Evolutionary conservation across 2,888 invertebrate species (phyloP), one percentile per base, ranked within the genome.

Genomic region (Unio pictorum): DNA sequence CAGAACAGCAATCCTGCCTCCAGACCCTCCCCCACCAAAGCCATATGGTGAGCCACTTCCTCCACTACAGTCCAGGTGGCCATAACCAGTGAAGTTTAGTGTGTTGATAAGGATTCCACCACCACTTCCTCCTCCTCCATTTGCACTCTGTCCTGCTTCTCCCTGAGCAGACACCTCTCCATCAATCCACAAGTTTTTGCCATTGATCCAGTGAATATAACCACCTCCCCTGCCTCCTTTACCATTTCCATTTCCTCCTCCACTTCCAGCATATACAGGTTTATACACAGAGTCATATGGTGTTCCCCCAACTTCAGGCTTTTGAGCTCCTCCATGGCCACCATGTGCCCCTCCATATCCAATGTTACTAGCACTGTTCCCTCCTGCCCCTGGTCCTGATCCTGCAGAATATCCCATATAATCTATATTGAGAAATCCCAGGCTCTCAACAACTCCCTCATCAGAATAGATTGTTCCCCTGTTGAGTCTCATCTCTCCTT

Each of bases 71-170:
- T 84, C 81, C 17, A 85, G 66, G 58, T 76, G 68, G 30, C 85
- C 85, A 76, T 80, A 84, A 45, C 85, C 85, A 17, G 83, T 82
- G 66, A 85, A 76, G 71, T 84, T 84, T 20, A 81, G 73, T 1
- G 85, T 85, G 23, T 78, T 71, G 34, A 85, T 76, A 60, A 82
- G 45, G 17, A 84, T 61, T 20, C 78, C 79, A 23, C 85, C 85
- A 54, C 85, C 85, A 75, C 82, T 81, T 1, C 85, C 85, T 11
- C 85, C 85, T n/a, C 84, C 85, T 62, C 72, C 80, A 68, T 75
- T 74, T 3, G 55, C 61, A 28, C 81, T 80, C 26, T 64, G 66
- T 8, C 84, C 84, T 23, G 72, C 65, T 57, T 74, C 75, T 23
- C 84, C 84, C 26, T 76, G 77, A 55, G 81, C 72, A n/a, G 75